phyloP scores from a whole-genome alignment of 1,140 invertebrate species.

The Hylaeus anthracinus region DNA sequence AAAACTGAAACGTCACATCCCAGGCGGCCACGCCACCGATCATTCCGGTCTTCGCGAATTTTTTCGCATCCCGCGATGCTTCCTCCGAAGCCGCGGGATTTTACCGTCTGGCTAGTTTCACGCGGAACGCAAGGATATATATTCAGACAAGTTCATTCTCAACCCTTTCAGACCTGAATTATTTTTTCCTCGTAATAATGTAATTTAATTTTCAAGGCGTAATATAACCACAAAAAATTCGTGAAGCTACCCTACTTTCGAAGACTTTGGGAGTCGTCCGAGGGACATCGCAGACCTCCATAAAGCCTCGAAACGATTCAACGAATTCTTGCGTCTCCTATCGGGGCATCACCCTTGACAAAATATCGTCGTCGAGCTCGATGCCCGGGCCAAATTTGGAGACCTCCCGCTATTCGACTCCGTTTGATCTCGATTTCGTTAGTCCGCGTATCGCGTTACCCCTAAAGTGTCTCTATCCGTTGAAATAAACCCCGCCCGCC shows the following conservation, averaged over 20 bases:
- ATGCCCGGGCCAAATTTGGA: background rate
- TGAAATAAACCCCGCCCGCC: slow-evolving; percentile 31
- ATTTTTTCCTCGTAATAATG: no score
- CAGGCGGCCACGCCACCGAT: slow-evolving; percentile 39
- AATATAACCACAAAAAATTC: no score
- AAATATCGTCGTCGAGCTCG: background rate
- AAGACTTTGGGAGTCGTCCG: no score
- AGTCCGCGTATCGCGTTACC: slow-evolving; percentile 51
- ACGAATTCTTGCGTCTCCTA: background rate
- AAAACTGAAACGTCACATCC: slow-evolving; percentile 53
- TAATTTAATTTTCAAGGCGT: no score
- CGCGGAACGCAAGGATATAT: no score
- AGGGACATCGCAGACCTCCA: no score
- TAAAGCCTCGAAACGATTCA: background rate
- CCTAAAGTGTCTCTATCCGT: slow-evolving; percentile 46
- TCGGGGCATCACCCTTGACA: background rate
- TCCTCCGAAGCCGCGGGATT: no score
- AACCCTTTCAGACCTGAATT: no score
- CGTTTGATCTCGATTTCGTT: slow-evolving; percentile 50
- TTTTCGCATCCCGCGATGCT: background rate
- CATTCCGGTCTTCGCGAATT: background rate
- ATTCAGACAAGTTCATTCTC: no score
- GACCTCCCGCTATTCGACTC: slow-evolving; percentile 28
- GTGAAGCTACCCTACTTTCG: no score
- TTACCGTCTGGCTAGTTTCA: no score